Evolutionary conservation across 2,113 vertebrate genomes (phyloP).

Genomic region (Otolemur garnettii): DNA sequence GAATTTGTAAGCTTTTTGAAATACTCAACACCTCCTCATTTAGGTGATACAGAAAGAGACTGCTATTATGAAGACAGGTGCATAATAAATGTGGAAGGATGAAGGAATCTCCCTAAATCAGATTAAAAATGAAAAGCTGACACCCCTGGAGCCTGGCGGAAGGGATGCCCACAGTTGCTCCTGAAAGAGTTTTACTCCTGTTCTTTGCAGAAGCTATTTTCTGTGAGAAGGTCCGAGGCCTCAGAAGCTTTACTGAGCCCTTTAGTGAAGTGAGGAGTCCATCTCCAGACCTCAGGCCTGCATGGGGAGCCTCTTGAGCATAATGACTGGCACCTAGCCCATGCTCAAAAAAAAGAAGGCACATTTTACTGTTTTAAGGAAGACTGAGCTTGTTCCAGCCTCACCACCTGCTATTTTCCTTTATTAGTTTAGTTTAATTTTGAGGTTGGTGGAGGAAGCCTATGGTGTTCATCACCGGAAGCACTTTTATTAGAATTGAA

Average conservation of each 20-base stretch:
- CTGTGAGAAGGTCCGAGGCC: fast-evolving
- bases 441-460: background rate
- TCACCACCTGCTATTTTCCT: background rate
- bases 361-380: background rate
- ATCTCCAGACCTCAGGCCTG: fast-evolving
- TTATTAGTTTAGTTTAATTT: constrained; percentile 40
- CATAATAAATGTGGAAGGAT: fast-evolving
- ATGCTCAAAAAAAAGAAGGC: background rate
- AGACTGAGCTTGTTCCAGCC: too few relatives aligned
- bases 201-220: background rate
- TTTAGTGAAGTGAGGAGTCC: fast-evolving
- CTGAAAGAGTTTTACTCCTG: too few relatives aligned
- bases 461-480: background rate
- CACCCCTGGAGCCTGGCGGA: background rate
- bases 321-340: background rate
- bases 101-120: background rate
- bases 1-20: background rate
- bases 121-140: background rate
- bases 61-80: fast-evolving
- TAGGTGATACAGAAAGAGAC: fast-evolving
- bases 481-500: constrained; percentile 78
- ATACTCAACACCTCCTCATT: fast-evolving
- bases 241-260: background rate
- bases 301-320: fast-evolving
- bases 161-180: background rate